Percentiles rank a stretch among this genome's conserved stretches.
Evolutionary conservation across 2,888 invertebrate species (phyloP).

Genomic region (Neria commutata): DNA sequence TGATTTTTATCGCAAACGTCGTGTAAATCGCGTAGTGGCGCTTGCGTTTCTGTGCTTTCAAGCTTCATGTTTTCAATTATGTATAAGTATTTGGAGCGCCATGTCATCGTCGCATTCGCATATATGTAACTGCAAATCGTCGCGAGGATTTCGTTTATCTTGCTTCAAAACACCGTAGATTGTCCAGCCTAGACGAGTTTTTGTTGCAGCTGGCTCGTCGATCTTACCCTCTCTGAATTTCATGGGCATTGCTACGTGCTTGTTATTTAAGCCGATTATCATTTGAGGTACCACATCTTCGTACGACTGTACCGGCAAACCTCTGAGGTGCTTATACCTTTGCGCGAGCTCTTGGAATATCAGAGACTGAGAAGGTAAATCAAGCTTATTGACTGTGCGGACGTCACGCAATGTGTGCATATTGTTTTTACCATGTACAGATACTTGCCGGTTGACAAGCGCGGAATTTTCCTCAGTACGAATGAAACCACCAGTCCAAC

Average conservation of each 20-base stretch:
- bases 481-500: slow-evolving; percentile 26
- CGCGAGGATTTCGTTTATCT: not conserved
- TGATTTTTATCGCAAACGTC: not conserved
- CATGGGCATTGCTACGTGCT: slow-evolving; percentile 24
- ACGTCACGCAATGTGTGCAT: not conserved
- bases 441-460: slow-evolving; percentile 8
- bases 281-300: slow-evolving; percentile 11
- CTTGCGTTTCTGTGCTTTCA: slow-evolving; percentile 6
- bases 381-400: slow-evolving; percentile 11
- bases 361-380: slow-evolving; percentile 14
- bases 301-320: slow-evolving; percentile 21
- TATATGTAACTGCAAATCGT: slow-evolving; percentile 20
- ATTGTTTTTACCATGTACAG: slow-evolving; percentile 13
- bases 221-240: slow-evolving; percentile 20
- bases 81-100: slow-evolving; percentile 18
- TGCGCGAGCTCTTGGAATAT: not conserved
- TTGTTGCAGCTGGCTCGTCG: slow-evolving; percentile 24
- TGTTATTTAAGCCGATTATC: slow-evolving; percentile 28
- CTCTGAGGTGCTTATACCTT: slow-evolving; percentile 16
- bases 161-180: slow-evolving; percentile 13
- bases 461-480: slow-evolving; percentile 19
- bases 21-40: not conserved
- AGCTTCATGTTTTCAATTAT: slow-evolving; percentile 20
- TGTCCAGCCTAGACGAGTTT: slow-evolving; percentile 27
- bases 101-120: slow-evolving; percentile 26